Percentiles rank a stretch among this genome's conserved stretches.
phyloP scores from a whole-genome alignment of 2,113 vertebrate species.

The Pteropus alecto region DNA sequence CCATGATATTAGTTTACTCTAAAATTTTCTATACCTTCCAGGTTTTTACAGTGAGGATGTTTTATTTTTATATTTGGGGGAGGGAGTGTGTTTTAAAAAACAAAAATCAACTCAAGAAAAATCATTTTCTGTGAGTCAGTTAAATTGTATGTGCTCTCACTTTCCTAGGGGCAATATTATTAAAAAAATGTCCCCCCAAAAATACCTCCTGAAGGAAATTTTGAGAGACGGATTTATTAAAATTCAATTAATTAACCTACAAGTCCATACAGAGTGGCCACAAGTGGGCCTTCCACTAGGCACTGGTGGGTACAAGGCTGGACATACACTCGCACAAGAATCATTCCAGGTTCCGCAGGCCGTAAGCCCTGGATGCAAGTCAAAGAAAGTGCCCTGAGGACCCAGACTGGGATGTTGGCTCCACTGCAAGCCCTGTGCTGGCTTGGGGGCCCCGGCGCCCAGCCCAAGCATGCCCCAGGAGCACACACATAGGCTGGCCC shows the following conservation, averaged over 20 bases:
- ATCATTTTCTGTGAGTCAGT: not conserved
- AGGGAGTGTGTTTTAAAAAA: not conserved
- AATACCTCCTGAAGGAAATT: not conserved
- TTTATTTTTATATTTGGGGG: not conserved
- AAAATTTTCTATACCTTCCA: not conserved
- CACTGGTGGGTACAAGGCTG: too few species aligned
- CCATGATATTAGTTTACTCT: not conserved
- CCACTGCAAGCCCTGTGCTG: not conserved
- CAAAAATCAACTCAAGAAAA: not conserved
- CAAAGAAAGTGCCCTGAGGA: not conserved
- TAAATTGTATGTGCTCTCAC: not conserved
- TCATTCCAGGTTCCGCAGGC: not conserved
- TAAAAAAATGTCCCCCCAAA: not conserved
- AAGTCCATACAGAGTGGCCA: not conserved
- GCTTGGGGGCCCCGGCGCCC: not conserved
- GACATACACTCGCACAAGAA: not conserved
- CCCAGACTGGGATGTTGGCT: not conserved
- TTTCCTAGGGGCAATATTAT: not conserved
- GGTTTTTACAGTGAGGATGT: not conserved
- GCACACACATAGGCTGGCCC: not conserved
- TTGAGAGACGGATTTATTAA: not conserved
- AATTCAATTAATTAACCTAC: not conserved
- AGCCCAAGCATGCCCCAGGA: not conserved
- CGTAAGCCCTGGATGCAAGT: not conserved
- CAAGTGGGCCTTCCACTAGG: fast-evolving